Base-by-base conservation (phyloP, 1,140 invertebrate species). In the Acromyrmex echinatior region DNA sequence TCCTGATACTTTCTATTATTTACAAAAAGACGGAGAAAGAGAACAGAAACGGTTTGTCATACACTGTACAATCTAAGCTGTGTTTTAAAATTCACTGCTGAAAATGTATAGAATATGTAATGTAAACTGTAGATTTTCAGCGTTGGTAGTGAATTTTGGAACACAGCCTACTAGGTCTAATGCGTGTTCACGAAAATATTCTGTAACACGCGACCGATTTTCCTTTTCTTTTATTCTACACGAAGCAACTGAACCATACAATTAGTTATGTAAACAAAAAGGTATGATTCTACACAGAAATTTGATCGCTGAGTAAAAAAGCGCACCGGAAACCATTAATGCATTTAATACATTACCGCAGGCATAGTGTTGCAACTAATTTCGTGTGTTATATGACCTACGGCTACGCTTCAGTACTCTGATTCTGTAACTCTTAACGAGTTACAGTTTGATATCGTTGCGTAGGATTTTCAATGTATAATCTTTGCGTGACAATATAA, bases 1-100 rank as follows among this genome's bases (percentile, higher is more conserved):
- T 63, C 70, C 39, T 84, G 56, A 74, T 84, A 84, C 9, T 84
- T 68, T 0, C 49, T 74, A 84, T 82, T 73, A 82, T 84, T 76
- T 84, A 84, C 70, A 84, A 49, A 84, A 51, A 66, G 21, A 74
- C 63, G 66, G 31, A 28, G 51, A 73, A 14, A 80, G 51, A 62
- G 58, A 84, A 84, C 56, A 62, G 73, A 74, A 84, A 84, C 25
- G 9, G 18, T 1, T 49, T 76, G 56, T 25, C 74, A 60, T 74
- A 76, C 39, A 81, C 51, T 58, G 35, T 71, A 63, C 77, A 68
- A 76, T 76, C 56, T 3, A 10, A 10, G 39, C 9, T 45, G 9
- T 45, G 9, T 45, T 45, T 45, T 10, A 45, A 45, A 45, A 45
- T 45, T 45, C 2, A 45, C 39, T 45, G 39, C 39, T 45, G 9